Evolutionary conservation across 2,797 vertebrate genomes (phyloP).

Genomic region (Erpetoichthys calabaricus): DNA sequence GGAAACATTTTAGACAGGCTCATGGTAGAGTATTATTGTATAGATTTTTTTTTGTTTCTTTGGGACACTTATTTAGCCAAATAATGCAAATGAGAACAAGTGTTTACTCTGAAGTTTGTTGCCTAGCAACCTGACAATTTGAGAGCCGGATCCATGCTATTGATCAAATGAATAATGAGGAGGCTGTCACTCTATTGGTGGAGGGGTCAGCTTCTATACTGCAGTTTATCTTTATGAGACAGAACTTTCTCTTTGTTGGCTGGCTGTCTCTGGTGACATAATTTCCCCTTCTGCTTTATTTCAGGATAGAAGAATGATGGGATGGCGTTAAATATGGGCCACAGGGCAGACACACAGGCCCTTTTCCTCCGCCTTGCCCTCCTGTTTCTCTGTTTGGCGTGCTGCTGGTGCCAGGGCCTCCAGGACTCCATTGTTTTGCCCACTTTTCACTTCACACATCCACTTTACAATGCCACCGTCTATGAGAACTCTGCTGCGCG

Average conservation of each 20-base stretch:
- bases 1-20: no score
- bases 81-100: constrained; percentile 30
- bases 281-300: constrained; percentile 27
- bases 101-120: constrained; percentile 29
- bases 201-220: constrained; percentile 19
- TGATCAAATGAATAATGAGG: constrained; percentile 23
- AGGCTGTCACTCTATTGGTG: constrained; percentile 8
- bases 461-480: constrained; percentile 77
- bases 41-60: constrained; percentile 19
- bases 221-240: constrained; percentile 12
- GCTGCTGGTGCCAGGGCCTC: constrained; percentile 46
- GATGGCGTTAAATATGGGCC: constrained; percentile 81
- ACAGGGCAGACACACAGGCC: constrained; percentile 62
- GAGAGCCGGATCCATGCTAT: constrained; percentile 17
- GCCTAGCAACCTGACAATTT: constrained; percentile 17
- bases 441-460: constrained; percentile 74
- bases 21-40: no score
- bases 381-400: constrained; percentile 57
- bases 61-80: constrained; percentile 30
- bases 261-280: constrained; percentile 9
- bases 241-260: constrained; percentile 21
- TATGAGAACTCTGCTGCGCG: constrained; percentile 92
- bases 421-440: constrained; percentile 30
- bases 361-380: constrained; percentile 53
- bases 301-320: constrained; percentile 73